Conservation (phyloP, 2,113 vertebrate genomes). For the Rhizomys pruinosus region DNA sequence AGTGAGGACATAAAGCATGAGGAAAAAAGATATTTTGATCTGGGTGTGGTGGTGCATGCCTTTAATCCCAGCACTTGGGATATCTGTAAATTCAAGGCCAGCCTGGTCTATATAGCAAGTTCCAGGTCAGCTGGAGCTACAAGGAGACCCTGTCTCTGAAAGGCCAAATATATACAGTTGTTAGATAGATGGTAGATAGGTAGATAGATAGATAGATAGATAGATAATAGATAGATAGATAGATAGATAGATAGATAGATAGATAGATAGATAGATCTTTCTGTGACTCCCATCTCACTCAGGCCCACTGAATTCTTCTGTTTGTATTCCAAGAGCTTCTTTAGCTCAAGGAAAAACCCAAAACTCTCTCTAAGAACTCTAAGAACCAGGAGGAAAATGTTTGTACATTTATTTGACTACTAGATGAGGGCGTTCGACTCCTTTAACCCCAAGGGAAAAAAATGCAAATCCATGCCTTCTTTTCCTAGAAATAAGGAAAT, state of each 20-base stretch:
- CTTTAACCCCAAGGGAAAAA: conserved; percentile 10
- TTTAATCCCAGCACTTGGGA: too few relatives aligned
- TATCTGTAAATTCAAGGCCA: too few relatives aligned
- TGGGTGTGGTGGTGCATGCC: too few relatives aligned
- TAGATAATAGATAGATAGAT: too few relatives aligned
- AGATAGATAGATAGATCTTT: too few relatives aligned
- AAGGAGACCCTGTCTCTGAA: too few relatives aligned
- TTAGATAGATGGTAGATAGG: too few relatives aligned
- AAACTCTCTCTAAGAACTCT: background rate
- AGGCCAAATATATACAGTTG: too few relatives aligned
- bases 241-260: too few relatives aligned
- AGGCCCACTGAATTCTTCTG: background rate
- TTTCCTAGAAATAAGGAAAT: conserved; percentile 41
- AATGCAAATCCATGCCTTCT: background rate
- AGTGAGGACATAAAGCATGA: background rate
- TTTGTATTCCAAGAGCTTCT: background rate
- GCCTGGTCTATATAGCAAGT: too few relatives aligned
- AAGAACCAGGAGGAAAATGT: background rate
- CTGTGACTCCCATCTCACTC: background rate
- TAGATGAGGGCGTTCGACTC: background rate
- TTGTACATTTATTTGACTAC: background rate
- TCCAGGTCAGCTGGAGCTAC: too few relatives aligned
- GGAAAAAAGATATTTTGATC: conserved; percentile 20
- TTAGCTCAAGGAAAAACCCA: background rate
- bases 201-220: too few relatives aligned